Conservation (phyloP, 1,140 invertebrate genomes). For the Samia ricini region DNA sequence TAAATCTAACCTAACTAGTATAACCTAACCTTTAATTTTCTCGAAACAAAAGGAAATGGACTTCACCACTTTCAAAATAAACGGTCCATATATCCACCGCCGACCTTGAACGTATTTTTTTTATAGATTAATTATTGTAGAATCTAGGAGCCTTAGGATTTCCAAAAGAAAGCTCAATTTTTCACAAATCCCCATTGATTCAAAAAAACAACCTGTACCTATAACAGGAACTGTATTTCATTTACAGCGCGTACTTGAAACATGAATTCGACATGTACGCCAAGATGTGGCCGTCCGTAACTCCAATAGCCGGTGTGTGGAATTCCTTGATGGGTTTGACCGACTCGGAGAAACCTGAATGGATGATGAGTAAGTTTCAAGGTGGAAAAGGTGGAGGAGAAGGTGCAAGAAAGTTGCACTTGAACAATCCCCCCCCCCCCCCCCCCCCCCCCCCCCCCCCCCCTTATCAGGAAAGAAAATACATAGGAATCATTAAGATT, state of each 20-base stretch:
- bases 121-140: too few relatives aligned
- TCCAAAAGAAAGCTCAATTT: not conserved
- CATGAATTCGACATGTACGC: constrained; percentile 54
- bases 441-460: not conserved
- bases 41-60: too few relatives aligned
- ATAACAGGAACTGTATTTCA: not conserved
- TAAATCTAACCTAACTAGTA: too few relatives aligned
- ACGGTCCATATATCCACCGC: too few relatives aligned
- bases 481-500: too few relatives aligned
- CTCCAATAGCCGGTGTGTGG: constrained; percentile 51
- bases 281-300: constrained; percentile 51
- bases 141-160: too few relatives aligned
- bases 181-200: not conserved
- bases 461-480: too few relatives aligned
- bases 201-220: not conserved
- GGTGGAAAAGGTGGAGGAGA: too few relatives aligned
- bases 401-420: too few relatives aligned
- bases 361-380: constrained; percentile 33
- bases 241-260: constrained; percentile 43
- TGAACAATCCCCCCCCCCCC: too few relatives aligned
- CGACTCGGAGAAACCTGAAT: constrained; percentile 2
- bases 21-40: too few relatives aligned
- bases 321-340: constrained; percentile 25
- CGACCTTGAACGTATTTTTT: not conserved
- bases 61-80: too few relatives aligned